Evolutionary conservation across 2,888 invertebrate species (phyloP).

Genomic region (Macrosiphum euphorbiae): DNA sequence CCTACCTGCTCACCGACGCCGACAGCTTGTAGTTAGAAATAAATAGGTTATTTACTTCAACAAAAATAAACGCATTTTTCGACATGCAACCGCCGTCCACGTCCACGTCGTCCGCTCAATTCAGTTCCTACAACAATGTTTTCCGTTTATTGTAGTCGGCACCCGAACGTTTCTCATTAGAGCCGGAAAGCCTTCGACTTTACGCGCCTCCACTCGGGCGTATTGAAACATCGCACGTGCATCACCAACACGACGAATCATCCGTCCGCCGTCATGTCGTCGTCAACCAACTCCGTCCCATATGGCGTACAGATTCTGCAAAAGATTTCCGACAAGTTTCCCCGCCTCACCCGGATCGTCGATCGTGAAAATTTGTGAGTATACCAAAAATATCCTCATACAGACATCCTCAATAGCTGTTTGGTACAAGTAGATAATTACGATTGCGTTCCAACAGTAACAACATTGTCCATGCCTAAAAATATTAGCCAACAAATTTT

Average conservation of each 20-base stretch:
- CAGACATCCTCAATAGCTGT: background rate
- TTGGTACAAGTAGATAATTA: background rate
- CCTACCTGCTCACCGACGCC: background rate
- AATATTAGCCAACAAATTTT: background rate
- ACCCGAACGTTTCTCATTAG: background rate
- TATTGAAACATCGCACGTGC: background rate
- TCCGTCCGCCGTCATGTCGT: constrained; percentile 3
- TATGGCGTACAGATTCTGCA: constrained; percentile 55
- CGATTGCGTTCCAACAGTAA: background rate
- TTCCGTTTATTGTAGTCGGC: constrained; percentile 16
- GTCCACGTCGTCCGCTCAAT: constrained; percentile 1
- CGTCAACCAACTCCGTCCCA: constrained; percentile 14
- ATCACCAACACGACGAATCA: background rate
- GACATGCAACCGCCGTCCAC: background rate
- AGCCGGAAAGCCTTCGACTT: background rate
- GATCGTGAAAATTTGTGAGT: constrained; percentile 49
- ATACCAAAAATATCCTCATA: background rate
- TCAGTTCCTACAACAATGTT: constrained; percentile 39
- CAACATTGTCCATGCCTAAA: background rate
- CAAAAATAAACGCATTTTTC: background rate
- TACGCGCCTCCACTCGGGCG: background rate
- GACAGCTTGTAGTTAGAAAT: background rate
- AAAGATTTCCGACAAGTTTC: constrained; percentile 35
- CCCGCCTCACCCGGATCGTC: background rate
- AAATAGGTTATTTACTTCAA: background rate